Evolutionary conservation across 1,140 invertebrate species (phyloP).

Genomic region (Drosophila pruinosa): DNA sequence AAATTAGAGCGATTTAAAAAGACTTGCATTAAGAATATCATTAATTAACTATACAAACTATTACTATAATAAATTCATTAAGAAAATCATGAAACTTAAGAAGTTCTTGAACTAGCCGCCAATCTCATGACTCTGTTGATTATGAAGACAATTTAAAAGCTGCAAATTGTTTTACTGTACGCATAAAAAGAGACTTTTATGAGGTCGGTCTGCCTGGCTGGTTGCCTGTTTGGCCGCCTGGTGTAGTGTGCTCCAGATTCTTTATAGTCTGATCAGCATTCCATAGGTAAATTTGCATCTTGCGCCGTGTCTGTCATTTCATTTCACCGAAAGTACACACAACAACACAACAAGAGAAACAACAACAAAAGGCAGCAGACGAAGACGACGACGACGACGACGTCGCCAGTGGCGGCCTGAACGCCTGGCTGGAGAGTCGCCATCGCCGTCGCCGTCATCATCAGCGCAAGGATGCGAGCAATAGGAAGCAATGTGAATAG

Average conservation of each 20-base stretch:
- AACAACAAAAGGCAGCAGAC: conserved; percentile 42
- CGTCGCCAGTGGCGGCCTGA: conserved; percentile 68
- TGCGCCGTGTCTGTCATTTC: conserved; percentile 77
- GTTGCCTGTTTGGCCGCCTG: too few species aligned
- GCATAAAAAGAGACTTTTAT: background rate
- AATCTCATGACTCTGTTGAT: too few species aligned
- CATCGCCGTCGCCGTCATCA: conserved; percentile 34
- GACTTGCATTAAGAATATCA: too few species aligned
- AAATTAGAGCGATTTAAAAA: too few species aligned
- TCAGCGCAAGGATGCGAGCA: conserved; percentile 74
- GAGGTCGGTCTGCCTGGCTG: background rate
- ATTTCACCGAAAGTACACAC: conserved; percentile 77
- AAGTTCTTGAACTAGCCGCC: too few species aligned
- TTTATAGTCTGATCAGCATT: conserved; percentile 49
- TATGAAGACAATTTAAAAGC: too few species aligned
- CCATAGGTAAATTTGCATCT: conserved; percentile 80
- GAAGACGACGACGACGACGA: conserved; percentile 30
- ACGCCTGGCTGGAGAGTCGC: conserved; percentile 55
- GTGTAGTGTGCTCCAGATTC: conserved; percentile 34
- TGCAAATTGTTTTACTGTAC: too few species aligned
- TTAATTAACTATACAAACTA: too few species aligned
- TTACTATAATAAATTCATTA: too few species aligned
- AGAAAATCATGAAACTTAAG: too few species aligned
- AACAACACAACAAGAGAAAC: conserved; percentile 36
- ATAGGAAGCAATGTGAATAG: conserved; percentile 71